A percentile compares a stretch with the other conserved stretches of the same genome.
These are phyloP conservation scores for Teleiodes luculella DNA, from an alignment of 2,888 invertebrate species.

Conservation along the genomic window DNA sequence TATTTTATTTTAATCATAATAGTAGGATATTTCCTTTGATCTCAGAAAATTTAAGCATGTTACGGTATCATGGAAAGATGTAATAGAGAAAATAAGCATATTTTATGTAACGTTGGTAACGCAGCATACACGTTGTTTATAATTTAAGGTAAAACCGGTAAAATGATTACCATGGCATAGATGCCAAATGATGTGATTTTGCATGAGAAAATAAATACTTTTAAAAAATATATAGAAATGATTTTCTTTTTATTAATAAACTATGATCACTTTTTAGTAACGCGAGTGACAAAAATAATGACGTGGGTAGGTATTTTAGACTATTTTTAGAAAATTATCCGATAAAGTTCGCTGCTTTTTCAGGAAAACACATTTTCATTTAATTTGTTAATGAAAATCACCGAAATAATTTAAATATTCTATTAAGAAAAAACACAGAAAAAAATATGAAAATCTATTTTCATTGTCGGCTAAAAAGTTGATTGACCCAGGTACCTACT, in stretches of 20 bases:
- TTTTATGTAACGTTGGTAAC: not conserved
- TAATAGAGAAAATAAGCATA: conserved; percentile 1
- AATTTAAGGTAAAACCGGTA: not conserved
- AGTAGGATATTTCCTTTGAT: not conserved
- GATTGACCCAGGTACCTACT: too few species aligned
- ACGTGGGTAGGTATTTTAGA: not conserved
- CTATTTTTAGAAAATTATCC: not conserved
- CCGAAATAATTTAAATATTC: not conserved
- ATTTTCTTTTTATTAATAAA: not conserved
- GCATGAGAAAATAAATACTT: conserved; percentile 3
- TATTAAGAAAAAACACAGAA: not conserved
- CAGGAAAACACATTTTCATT: not conserved
- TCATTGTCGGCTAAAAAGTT: not conserved
- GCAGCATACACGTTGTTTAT: not conserved
- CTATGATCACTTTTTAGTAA: not conserved
- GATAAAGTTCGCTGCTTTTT: not conserved
- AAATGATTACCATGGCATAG: not conserved
- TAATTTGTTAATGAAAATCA: not conserved
- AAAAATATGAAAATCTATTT: not conserved
- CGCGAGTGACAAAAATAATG: not conserved
- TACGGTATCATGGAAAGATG: not conserved
- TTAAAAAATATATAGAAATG: not conserved
- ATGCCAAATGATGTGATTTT: conserved; percentile 4
- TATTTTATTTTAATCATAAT: not conserved
- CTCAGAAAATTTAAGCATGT: not conserved